These are phyloP conservation scores for Pammene aurita DNA, from an alignment of 2,888 invertebrate species.

Conservation along the genomic window DNA sequence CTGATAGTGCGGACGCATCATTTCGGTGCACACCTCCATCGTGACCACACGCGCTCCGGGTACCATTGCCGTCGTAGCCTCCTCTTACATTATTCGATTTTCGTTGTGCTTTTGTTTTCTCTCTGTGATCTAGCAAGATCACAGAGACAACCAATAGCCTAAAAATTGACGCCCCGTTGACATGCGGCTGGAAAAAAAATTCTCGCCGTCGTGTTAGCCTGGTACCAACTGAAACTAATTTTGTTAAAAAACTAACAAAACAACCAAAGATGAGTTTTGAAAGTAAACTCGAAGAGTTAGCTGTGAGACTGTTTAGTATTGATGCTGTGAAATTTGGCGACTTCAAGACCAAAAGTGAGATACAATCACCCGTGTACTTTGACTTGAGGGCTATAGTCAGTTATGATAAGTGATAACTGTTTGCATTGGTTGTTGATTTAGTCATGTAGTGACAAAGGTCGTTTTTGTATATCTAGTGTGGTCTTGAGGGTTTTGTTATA, in stretches of 20 bases:
- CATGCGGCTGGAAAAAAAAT: neutral
- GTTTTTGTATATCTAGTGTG: no score
- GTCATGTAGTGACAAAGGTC: no score
- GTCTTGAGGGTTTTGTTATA: no score
- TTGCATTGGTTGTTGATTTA: no score
- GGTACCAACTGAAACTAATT: no score
- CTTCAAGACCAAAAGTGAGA: conserved; percentile 95
- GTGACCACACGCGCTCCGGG: neutral
- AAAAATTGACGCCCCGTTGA: neutral
- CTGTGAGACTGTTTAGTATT: conserved; percentile 87
- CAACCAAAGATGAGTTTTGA: conserved; percentile 57
- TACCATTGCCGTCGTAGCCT: neutral
- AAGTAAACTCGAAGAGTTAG: conserved; percentile 82
- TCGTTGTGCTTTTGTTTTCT: neutral
- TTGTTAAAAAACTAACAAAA: no score
- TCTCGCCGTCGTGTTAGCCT: neutral
- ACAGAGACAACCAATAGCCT: neutral
- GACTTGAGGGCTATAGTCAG: conserved; percentile 97
- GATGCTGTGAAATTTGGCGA: conserved; percentile 96
- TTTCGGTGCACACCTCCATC: neutral
- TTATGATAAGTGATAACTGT: no score
- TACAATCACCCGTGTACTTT: conserved; percentile 96
- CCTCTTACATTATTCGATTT: no score
- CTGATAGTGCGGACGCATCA: no score
- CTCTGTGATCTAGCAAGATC: neutral